Percentiles rank a stretch among this genome's conserved stretches.
Conservation (phyloP, 1,140 invertebrate genomes). For the Diabrotica undecimpunctata region DNA sequence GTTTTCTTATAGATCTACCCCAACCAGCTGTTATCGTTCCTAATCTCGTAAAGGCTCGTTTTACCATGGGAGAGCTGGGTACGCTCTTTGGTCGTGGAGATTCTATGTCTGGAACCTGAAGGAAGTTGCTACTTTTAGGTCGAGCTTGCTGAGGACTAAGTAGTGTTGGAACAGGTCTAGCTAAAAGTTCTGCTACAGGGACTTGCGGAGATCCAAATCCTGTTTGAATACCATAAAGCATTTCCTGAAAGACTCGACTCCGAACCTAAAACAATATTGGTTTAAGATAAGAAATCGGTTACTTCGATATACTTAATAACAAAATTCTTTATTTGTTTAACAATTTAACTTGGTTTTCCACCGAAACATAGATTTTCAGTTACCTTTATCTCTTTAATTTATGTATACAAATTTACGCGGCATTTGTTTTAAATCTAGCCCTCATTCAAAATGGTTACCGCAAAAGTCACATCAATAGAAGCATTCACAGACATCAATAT, state of each 20-base stretch:
- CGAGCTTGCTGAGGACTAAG: conserved; percentile 72
- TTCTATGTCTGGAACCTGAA: conserved; percentile 60
- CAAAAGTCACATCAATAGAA: too few species aligned
- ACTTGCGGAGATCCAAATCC: conserved; percentile 91
- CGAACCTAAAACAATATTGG: conserved; percentile 11
- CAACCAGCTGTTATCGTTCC: conserved; percentile 86
- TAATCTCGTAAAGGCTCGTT: conserved; percentile 82
- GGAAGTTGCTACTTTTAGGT: conserved; percentile 87
- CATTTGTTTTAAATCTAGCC: too few species aligned
- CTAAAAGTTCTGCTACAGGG: conserved; percentile 81
- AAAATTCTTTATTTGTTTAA: too few species aligned
- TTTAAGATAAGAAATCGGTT: neutral
- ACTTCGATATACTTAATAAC: neutral
- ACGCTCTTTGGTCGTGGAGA: conserved; percentile 80
- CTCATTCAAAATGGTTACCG: too few species aligned
- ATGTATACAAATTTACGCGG: too few species aligned
- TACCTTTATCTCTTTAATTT: too few species aligned
- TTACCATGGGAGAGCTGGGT: conserved; percentile 91
- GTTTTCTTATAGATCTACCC: conserved; percentile 77
- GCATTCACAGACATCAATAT: too few species aligned
- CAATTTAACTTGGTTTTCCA: too few species aligned
- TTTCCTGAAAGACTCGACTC: conserved; percentile 86
- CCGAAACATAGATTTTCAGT: too few species aligned
- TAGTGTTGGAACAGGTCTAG: conserved; percentile 77
- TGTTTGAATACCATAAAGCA: conserved; percentile 91